Base-by-base conservation (phyloP, 2,888 invertebrate genomes). In the Hipparchia sbordonii region DNA sequence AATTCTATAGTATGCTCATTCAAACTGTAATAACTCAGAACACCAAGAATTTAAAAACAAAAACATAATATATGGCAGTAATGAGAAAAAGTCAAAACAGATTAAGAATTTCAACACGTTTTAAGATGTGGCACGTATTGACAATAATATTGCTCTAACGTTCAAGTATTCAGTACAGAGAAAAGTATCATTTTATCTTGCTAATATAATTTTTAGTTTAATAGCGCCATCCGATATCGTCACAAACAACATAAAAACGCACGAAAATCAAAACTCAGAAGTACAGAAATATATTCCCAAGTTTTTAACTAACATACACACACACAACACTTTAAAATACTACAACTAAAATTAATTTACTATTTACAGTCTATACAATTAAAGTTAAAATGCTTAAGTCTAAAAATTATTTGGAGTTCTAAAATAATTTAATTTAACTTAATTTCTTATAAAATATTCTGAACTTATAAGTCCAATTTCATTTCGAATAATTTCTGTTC, bases 21-120 rank as follows among this genome's bases (percentile, higher is more conserved):
- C 6, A 62, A 52, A 48, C 13, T 12, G 13, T 23, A 9, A 46
- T 9, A 63, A 48, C 23, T 12, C 33, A 60, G 33, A 65, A 65
- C 10, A 52, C 13, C 12, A 23, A 52, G 65, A 65, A 33, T 65
- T 65, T 13, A 51, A 7, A 52, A 52, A 52, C 60, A 62, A 4
- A 39, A 5, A 5, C 5, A 39, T 4, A 4, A 39, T 2, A 39
- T 39, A 39, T 39, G 39, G 39, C 5, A 39, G 1, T 52, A 51
- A 52, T 52, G 12, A 12, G 33, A 52, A 51, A 51, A 65, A 51
- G 23, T 51, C 10, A 62, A 65, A 52, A 60, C 59, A 60, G 12
- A 12, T 33, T 60, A 60, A 51, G 65, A 65, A 65, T 65, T 52
- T 6, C 12, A 65, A 65, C 65, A 65, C 65, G 65, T 65, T 52